These are phyloP conservation scores for Mesembrinibis cayennensis DNA, from an alignment of 2,113 vertebrate genomes.

Conservation along the genomic window DNA sequence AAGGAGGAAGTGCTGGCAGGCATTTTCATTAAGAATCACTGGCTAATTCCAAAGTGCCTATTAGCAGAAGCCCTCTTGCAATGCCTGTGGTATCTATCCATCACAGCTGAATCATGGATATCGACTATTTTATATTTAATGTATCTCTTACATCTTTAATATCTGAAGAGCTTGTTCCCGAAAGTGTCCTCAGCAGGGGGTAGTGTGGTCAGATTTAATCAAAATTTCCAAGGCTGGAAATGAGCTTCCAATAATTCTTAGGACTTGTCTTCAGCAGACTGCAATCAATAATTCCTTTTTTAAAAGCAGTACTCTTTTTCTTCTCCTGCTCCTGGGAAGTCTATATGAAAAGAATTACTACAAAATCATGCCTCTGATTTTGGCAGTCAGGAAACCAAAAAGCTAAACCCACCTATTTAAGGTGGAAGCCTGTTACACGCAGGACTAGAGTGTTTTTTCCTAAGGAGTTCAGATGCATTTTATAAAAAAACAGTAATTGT, in stretches of 20 bases:
- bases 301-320: background rate
- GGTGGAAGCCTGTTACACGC: background rate
- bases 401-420: background rate
- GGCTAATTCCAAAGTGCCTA: background rate
- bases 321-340: background rate
- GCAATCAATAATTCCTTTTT: background rate
- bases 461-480: background rate
- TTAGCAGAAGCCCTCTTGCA: background rate
- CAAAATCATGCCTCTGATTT: background rate
- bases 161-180: conserved; percentile 23
- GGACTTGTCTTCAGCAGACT: background rate
- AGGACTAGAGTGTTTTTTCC: background rate
- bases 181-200: conserved; percentile 36
- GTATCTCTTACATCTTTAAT: conserved; percentile 49
- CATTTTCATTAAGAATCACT: background rate
- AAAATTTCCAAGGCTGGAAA: conserved; percentile 22
- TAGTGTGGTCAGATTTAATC: background rate
- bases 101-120: background rate
- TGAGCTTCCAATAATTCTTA: conserved; percentile 12
- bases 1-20: background rate
- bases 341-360: background rate
- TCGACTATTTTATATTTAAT: conserved; percentile 22
- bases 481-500: background rate
- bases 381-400: background rate
- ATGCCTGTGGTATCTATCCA: background rate